Evolutionary conservation across 2,113 vertebrate species (phyloP).

Genomic region (Atractosteus spatula): DNA sequence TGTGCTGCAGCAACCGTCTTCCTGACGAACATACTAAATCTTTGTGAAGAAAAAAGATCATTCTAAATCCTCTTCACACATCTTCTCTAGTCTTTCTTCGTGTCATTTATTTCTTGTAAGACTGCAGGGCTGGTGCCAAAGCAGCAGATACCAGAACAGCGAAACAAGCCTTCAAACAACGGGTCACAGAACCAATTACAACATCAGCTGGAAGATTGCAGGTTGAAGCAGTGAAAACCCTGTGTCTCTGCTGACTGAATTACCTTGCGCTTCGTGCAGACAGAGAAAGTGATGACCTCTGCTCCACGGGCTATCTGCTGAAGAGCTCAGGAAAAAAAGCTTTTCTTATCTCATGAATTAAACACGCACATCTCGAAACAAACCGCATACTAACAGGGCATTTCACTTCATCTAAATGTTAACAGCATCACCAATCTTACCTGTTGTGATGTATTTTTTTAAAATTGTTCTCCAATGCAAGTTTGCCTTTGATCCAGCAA

Average conservation of each 20-base stretch:
- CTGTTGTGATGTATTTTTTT: constrained; percentile 18
- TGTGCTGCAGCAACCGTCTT: constrained; percentile 27
- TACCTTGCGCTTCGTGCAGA: neutral
- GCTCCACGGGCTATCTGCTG: constrained; percentile 17
- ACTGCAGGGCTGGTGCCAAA: constrained; percentile 23
- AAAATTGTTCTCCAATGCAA: constrained; percentile 23
- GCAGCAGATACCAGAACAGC: constrained; percentile 23
- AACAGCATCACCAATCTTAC: neutral
- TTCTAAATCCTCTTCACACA: constrained; percentile 27
- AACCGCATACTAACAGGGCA: constrained; percentile 32
- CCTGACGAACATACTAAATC: constrained; percentile 32
- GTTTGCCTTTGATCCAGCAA: constrained; percentile 4
- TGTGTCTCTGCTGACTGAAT: constrained; percentile 14
- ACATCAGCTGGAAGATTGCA: constrained; percentile 11
- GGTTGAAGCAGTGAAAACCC: constrained; percentile 15
- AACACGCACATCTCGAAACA: constrained; percentile 38
- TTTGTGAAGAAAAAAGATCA: constrained; percentile 35
- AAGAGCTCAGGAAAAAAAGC: constrained; percentile 15
- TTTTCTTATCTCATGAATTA: constrained; percentile 35
- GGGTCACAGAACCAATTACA: constrained; percentile 30
- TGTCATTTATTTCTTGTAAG: constrained; percentile 26
- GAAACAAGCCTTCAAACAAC: constrained; percentile 27
- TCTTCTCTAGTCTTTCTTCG: constrained; percentile 18
- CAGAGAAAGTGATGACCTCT: neutral
- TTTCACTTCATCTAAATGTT: constrained; percentile 27